A percentile compares a stretch with the other conserved stretches of the same genome.
Evolutionary conservation across 1,140 invertebrate species (phyloP).

Genomic region (Pissodes strobi): DNA sequence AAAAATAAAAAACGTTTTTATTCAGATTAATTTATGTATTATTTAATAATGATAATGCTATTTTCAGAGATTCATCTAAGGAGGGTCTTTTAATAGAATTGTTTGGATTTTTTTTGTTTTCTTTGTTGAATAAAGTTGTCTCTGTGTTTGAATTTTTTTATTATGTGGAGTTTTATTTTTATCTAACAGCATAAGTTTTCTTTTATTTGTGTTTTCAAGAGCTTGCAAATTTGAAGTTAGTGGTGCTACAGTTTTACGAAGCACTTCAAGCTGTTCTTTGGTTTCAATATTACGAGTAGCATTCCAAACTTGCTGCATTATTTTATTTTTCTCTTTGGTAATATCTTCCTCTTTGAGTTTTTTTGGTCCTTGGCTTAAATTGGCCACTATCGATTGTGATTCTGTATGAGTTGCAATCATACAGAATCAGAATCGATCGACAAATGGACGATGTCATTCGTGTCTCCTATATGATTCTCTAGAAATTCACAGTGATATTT

Average conservation of each 20-base stretch:
- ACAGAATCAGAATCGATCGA: no score
- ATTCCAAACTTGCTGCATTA: not conserved
- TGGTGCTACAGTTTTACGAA: not conserved
- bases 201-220: constrained; percentile 7
- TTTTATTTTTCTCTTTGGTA: not conserved
- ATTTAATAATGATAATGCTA: not conserved
- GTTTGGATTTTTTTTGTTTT: not conserved
- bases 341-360: not conserved
- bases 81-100: not conserved
- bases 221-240: constrained; percentile 1
- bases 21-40: constrained; percentile 1
- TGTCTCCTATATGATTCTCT: no score
- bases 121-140: no score
- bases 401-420: not conserved
- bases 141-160: no score
- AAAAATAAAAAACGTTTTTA: no score
- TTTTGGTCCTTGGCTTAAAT: not conserved
- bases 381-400: not conserved
- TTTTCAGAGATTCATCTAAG: not conserved
- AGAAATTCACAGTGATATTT: no score
- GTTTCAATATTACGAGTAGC: not conserved
- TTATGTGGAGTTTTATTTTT: no score
- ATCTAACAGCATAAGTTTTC: not conserved
- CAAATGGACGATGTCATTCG: not conserved
- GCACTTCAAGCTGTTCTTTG: constrained; percentile 4